Base-by-base conservation (phyloP, 2,113 vertebrate genomes). In the Lagopus leucura region DNA sequence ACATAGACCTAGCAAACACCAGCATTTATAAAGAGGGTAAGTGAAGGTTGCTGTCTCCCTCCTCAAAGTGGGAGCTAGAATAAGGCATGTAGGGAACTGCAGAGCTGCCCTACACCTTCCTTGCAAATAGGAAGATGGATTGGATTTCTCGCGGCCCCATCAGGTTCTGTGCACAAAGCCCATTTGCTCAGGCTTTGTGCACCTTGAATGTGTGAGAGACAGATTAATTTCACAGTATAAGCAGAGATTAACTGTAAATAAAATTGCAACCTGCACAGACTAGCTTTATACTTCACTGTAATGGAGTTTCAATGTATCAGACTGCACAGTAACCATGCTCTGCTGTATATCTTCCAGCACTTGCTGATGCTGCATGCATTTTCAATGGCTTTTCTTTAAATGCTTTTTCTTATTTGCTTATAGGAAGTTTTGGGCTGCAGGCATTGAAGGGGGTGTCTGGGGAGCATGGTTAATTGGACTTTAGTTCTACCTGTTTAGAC, bases 201-300 rank as follows among this genome's bases (percentile, higher is more conserved):
- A 18, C 86, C 83, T 38, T 45, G 81, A 80, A 85, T 48, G 74
- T 71, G 92, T 95, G 92, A 92, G 86, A 94, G 88, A 93, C 84
- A 95, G 91, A 97, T 97, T 96, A 95, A 94, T 97, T 97, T 96
- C 94, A 92, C 96, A 91, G 54, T 77, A 66, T 93, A 92, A 92
- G 77, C 86, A 94, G 88, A 94, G 92, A 97, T 96, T 94, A 96
- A 91, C 94, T 83, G 90, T 92, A 97, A 96, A 96, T 94, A 95
- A 95, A 96, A 94, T 94, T 94, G 90, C 86, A 85, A 1, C 89
- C 90, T 73, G 81, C 78, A 66, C 58, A 30, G 6, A 24, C 36
- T 55, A 30, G 89, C 80, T 95, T 83, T 90, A 34, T 80, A 65
- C 85, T 95, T 76, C 19, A 38, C 76, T 48, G 60, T 88, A 96